Percentiles rank a stretch among this genome's conserved stretches.
Conservation (phyloP, 2,113 vertebrate species). For the Lutjanus erythropterus region DNA sequence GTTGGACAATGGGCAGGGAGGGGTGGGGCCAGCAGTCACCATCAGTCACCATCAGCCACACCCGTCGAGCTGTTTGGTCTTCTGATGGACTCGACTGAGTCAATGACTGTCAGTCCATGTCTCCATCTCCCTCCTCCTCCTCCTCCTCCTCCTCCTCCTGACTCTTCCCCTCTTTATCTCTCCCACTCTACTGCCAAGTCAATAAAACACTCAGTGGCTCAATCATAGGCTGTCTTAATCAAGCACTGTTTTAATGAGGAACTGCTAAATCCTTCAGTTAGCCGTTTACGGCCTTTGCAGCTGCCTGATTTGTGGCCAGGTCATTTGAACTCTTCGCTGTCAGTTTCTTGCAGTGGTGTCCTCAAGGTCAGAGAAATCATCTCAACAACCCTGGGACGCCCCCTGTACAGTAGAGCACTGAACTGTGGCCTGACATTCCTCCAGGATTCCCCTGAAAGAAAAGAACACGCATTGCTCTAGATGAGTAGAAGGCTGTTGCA, state of each 20-base stretch:
- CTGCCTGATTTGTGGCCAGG: conserved; percentile 48
- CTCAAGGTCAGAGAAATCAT: conserved; percentile 37
- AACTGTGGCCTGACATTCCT: conserved; percentile 44
- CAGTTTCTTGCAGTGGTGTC: neutral
- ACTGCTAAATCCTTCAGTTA: neutral
- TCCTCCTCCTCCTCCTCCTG: conserved; percentile 23
- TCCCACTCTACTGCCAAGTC: conserved; percentile 46
- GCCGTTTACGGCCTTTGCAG: neutral
- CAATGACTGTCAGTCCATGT: conserved; percentile 82
- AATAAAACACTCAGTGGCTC: conserved; percentile 68
- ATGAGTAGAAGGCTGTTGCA: conserved; percentile 56
- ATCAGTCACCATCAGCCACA: conserved; percentile 76
- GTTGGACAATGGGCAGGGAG: conserved; percentile 69
- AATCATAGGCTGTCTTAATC: conserved; percentile 37
- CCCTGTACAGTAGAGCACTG: conserved; percentile 56
- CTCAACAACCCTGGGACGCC: neutral
- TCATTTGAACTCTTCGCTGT: neutral
- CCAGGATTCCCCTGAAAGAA: conserved; percentile 43
- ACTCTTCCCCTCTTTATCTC: conserved; percentile 46
- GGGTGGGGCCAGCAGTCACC: conserved; percentile 71
- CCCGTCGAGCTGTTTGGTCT: conserved; percentile 66
- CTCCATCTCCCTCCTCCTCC: conserved; percentile 39
- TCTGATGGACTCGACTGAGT: conserved; percentile 80
- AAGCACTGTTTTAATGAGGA: conserved; percentile 26
- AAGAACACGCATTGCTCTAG: conserved; percentile 41